These are phyloP conservation scores for Clavelina lepadiformis DNA, from an alignment of 23 tunicate genomes.

Conservation along the genomic window DNA sequence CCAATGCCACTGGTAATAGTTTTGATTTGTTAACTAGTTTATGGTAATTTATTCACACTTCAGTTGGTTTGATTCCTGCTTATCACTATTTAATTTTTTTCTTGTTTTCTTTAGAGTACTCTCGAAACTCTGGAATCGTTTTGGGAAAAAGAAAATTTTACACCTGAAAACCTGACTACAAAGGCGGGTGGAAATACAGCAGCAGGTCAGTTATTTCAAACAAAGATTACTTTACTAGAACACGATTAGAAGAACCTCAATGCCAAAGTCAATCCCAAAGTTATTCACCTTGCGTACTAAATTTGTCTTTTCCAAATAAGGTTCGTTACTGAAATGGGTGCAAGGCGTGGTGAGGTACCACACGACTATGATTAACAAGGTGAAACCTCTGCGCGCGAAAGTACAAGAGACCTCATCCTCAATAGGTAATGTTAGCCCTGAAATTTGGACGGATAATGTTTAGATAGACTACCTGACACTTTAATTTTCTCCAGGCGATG, in stretches of 20 bases:
- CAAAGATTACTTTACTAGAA: neutral
- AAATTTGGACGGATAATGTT: neutral
- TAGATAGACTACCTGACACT: too few relatives aligned
- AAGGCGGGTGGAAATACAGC: slow-evolving; percentile 90
- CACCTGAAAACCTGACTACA: slow-evolving; percentile 56
- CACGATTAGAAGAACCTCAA: too few relatives aligned
- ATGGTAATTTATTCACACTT: slow-evolving; percentile 1
- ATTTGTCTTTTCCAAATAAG: slow-evolving; percentile 18
- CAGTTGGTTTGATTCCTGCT: neutral
- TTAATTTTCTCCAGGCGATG: slow-evolving; percentile 45
- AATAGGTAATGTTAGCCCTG: slow-evolving; percentile 40
- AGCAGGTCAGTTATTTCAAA: slow-evolving; percentile 42
- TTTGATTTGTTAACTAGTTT: neutral
- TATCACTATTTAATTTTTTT: neutral
- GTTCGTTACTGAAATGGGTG: slow-evolving; percentile 78
- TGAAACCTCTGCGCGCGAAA: slow-evolving; percentile 80
- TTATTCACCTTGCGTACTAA: neutral
- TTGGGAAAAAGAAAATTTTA: slow-evolving; percentile 84
- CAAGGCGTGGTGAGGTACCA: slow-evolving; percentile 85
- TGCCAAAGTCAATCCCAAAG: too few relatives aligned
- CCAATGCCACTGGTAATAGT: slow-evolving; percentile 62
- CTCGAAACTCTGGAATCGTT: slow-evolving; percentile 70
- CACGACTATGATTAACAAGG: slow-evolving; percentile 61
- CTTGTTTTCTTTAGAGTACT: slow-evolving; percentile 38
- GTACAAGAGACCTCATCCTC: slow-evolving; percentile 68